Conservation (phyloP, 1,140 invertebrate genomes). For the Papilio aristodemus region DNA sequence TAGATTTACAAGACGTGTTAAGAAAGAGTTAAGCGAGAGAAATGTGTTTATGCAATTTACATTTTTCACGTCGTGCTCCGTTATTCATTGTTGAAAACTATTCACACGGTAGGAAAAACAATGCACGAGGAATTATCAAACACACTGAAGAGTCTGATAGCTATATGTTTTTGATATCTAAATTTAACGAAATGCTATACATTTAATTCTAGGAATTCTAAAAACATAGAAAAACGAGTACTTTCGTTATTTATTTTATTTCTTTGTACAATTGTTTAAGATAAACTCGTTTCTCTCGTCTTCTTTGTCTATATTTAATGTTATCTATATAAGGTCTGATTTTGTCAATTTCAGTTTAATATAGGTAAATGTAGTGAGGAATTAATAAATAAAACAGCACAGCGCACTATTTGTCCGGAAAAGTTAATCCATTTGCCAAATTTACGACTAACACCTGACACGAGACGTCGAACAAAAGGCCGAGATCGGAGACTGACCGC, state of each 20-base stretch:
- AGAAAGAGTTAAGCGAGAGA: slow-evolving; percentile 24
- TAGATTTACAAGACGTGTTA: slow-evolving; percentile 33
- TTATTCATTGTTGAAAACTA: background rate
- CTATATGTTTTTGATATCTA: too few species aligned
- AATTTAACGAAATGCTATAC: too few species aligned
- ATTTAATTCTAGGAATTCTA: too few species aligned
- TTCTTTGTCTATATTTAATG: too few species aligned
- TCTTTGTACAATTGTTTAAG: too few species aligned
- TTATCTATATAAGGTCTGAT: background rate
- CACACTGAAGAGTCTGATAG: background rate
- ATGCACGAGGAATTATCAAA: background rate
- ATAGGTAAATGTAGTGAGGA: background rate
- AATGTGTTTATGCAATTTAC: slow-evolving; percentile 19
- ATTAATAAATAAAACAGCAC: slow-evolving; percentile 1
- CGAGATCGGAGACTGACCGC: background rate
- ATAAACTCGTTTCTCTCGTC: too few species aligned
- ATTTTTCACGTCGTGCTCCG: slow-evolving; percentile 4
- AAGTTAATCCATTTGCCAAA: slow-evolving; percentile 21
- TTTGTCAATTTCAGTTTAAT: background rate
- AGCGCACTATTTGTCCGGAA: background rate
- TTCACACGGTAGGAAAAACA: background rate
- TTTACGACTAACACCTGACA: slow-evolving; percentile 20
- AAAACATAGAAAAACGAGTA: too few species aligned
- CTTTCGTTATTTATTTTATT: too few species aligned
- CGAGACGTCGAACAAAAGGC: background rate